These are phyloP conservation scores for Saguinus midas DNA, from an alignment of 2,113 vertebrate species.

Conservation along the genomic window DNA sequence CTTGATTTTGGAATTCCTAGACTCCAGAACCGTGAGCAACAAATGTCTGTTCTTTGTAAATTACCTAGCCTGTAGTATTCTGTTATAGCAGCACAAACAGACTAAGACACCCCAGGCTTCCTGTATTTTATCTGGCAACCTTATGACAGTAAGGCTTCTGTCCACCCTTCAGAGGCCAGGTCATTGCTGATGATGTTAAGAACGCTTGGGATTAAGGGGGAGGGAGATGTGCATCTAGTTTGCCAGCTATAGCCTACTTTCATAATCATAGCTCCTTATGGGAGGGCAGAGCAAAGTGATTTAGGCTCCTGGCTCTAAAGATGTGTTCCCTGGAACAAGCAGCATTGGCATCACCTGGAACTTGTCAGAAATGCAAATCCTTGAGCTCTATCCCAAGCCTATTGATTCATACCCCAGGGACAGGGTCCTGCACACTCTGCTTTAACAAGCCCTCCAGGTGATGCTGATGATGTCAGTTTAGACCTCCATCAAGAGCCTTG, in stretches of 20 bases:
- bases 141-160: not conserved
- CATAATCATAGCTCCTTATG: not conserved
- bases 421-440: not conserved
- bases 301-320: not conserved
- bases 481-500: not conserved
- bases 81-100: not conserved
- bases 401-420: not conserved
- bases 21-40: not conserved
- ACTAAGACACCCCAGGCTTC: not conserved
- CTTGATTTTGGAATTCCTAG: not conserved
- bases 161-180: not conserved
- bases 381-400: not conserved
- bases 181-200: not conserved
- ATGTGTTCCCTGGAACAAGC: not conserved
- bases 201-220: not conserved
- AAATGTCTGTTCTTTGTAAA: not conserved
- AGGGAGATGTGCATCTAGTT: not conserved
- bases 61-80: not conserved
- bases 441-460: not conserved
- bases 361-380: not conserved
- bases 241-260: not conserved
- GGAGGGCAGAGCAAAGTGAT: not conserved
- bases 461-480: not conserved
- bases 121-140: not conserved
- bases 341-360: not conserved